Evolutionary conservation across 2,113 vertebrate genomes (phyloP).

Genomic region (Mustelus asterias): DNA sequence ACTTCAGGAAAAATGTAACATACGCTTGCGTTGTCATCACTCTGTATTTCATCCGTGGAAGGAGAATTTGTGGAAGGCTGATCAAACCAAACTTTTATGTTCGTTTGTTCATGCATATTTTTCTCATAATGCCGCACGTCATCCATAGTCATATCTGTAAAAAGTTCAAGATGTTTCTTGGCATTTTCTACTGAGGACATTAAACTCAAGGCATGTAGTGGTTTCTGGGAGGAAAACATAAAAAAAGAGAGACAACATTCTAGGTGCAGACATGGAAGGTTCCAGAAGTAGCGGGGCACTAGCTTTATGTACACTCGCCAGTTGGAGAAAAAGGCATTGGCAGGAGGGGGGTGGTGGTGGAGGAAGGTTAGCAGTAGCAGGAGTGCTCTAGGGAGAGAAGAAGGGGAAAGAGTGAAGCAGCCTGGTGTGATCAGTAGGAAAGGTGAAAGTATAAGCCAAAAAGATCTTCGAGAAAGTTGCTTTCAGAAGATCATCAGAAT

Average conservation of each 20-base stretch:
- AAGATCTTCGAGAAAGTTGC: slow-evolving; percentile 58
- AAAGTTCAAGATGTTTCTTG: slow-evolving; percentile 69
- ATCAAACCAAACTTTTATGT: slow-evolving; percentile 98
- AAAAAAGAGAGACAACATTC: slow-evolving; percentile 47
- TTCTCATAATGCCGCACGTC: slow-evolving; percentile 96
- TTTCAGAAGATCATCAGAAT: slow-evolving; percentile 59
- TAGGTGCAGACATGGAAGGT: slow-evolving; percentile 55
- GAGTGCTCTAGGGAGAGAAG: slow-evolving; percentile 42
- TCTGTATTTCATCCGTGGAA: slow-evolving; percentile 87
- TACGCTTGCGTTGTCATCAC: slow-evolving; percentile 90
- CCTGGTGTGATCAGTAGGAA: slow-evolving; percentile 47
- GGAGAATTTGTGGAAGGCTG: slow-evolving; percentile 72
- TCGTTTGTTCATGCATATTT: slow-evolving; percentile 99
- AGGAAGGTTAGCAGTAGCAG: slow-evolving; percentile 46
- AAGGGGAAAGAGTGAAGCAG: slow-evolving; percentile 57
- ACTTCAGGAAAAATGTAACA: slow-evolving; percentile 58
- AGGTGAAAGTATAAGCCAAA: slow-evolving; percentile 46
- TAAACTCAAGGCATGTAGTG: slow-evolving; percentile 40
- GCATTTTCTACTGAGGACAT: slow-evolving; percentile 57
- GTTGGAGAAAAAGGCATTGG: slow-evolving; percentile 41
- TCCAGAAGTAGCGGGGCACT: slow-evolving; percentile 52
- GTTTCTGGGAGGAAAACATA: slow-evolving; percentile 44
- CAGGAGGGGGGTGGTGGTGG: slow-evolving; percentile 43
- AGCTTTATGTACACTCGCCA: slow-evolving; percentile 61
- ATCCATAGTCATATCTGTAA: slow-evolving; percentile 99